phyloP scores from a whole-genome alignment of 2,113 vertebrate species.

The Gnathonemus echidnorhynchus region DNA sequence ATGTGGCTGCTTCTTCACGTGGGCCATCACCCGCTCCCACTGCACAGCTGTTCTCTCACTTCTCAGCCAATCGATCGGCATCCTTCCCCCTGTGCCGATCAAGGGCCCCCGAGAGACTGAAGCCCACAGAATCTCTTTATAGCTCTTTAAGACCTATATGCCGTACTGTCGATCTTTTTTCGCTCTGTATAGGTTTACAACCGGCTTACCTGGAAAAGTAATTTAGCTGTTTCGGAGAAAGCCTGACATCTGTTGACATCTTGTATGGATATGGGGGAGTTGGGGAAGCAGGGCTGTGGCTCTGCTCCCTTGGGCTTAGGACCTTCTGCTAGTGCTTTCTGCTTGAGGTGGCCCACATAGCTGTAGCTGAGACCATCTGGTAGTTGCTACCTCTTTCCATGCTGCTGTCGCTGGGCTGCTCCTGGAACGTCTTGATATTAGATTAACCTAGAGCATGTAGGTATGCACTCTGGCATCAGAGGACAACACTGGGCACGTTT shows the following conservation, averaged over 20 bases:
- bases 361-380: conserved; percentile 5
- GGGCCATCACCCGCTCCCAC: conserved; percentile 54
- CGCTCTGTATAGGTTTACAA: background rate
- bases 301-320: background rate
- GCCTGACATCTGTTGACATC: conserved; percentile 34
- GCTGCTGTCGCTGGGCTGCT: background rate
- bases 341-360: background rate
- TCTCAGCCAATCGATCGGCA: conserved; percentile 21
- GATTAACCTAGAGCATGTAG: background rate
- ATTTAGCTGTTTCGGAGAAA: conserved; percentile 14
- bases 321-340: background rate
- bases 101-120: background rate
- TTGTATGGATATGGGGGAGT: background rate
- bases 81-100: conserved; percentile 17
- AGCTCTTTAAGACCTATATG: background rate
- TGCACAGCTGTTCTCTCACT: conserved; percentile 45
- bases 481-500: background rate
- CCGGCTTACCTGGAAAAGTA: conserved; percentile 18
- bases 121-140: background rate
- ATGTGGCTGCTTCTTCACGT: conserved; percentile 34
- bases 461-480: background rate
- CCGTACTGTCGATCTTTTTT: background rate
- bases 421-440: background rate
- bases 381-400: background rate
- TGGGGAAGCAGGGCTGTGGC: background rate